Evolutionary conservation across 2,113 vertebrate species (phyloP), one percentile per base, ranked within the genome.

Genomic region (Aegotheles bennettii): DNA sequence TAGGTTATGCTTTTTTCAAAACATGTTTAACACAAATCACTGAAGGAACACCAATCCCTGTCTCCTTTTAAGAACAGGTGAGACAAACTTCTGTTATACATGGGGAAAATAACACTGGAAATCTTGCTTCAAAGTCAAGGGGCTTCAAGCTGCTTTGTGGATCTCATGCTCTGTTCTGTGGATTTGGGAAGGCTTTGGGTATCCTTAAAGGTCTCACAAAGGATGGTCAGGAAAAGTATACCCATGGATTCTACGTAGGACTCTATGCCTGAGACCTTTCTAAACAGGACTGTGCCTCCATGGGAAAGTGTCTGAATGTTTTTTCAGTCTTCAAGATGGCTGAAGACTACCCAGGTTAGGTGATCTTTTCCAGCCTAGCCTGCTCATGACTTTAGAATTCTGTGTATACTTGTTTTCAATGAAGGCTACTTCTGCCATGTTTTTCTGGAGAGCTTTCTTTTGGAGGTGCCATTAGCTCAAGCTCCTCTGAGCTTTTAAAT

Each of bases 1-100:
- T 84, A 93, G 51, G 76, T 89, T 70, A 77, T 40, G 38, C 19
- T 84, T 93, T 95, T 74, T 74, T 36, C 77, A 78, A 89, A 92
- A 94, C 53, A 71, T 56, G 82, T 87, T 78, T 60, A 94, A 64
- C n/a, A 79, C 1, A 1, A 78, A 67, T 63, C 35, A 12, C 65
- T 82, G 65, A 64, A 95, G 61, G 43, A 96, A 71, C 89, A 86
- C 88, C 61, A 82, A 47, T 92, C 65, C 65, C 42, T 54, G 64
- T 87, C 84, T 85, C 65, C 71, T 93, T 63, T 87, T 48, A 74
- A 95, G 50, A 95, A 45, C 2, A 84, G 17, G 29, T 25, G 38
- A 89, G 68, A 73, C n/a, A 67, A 76, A 11, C 8, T 73, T 90
- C 36, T 70, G 19, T 47, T 78, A 51, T 24, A 87, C 24, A 7